Conservation (phyloP, 2,113 vertebrate species). For the Ceratotherium simum region DNA sequence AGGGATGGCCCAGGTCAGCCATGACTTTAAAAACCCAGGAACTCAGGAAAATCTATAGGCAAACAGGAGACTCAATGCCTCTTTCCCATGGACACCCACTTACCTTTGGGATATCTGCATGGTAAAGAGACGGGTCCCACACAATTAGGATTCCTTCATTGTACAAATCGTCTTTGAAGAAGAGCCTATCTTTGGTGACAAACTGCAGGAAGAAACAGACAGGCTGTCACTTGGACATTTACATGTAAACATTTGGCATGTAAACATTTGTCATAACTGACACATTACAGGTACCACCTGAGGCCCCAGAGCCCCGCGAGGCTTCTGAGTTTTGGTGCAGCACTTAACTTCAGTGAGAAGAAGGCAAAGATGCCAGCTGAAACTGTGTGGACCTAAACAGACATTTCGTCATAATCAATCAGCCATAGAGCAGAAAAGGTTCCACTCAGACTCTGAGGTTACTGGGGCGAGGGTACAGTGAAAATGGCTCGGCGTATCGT, state of each 20-base stretch:
- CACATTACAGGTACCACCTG: background rate
- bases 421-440: background rate
- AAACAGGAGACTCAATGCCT: background rate
- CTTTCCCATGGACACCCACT: slow-evolving; percentile 13
- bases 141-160: slow-evolving; percentile 88
- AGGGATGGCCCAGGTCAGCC: background rate
- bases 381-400: background rate
- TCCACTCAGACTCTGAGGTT: background rate
- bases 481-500: background rate
- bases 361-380: background rate
- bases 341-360: background rate
- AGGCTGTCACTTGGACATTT: background rate
- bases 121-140: slow-evolving; percentile 90
- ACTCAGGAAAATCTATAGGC: background rate
- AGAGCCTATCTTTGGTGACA: slow-evolving; percentile 83
- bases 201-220: slow-evolving; percentile 83
- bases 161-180: slow-evolving; percentile 86
- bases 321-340: background rate
- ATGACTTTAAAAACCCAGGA: background rate
- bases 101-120: slow-evolving; percentile 88
- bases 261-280: background rate
- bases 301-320: background rate
- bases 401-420: background rate
- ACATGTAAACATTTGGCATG: background rate
- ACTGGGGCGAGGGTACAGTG: background rate